phyloP scores from a whole-genome alignment of 2,797 vertebrate species.

The Potorous gilbertii region DNA sequence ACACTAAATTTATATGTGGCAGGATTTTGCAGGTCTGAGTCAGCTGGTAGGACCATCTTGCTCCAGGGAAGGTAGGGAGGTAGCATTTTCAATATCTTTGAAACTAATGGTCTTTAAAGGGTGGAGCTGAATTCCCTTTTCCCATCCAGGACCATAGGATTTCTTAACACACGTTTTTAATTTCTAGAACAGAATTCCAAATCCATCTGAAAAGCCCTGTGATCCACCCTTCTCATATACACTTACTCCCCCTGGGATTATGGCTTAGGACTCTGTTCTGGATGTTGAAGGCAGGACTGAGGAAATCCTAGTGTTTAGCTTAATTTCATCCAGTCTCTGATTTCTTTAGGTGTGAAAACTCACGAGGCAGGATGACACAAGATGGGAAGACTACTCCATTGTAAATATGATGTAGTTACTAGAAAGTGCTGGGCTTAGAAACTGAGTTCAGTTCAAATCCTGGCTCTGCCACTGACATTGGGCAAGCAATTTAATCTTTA shows the following conservation, averaged over 20 bases:
- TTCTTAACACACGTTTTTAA: not conserved
- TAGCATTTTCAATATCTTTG: not conserved
- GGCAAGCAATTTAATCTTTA: not conserved
- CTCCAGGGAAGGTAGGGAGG: not conserved
- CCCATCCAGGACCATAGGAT: not conserved
- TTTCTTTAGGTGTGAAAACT: not conserved
- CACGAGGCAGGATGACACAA: not conserved
- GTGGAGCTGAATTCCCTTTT: not conserved
- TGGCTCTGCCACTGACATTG: not conserved
- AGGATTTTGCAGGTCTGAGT: not conserved
- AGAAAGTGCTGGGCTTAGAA: not conserved
- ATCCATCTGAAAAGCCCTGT: not conserved
- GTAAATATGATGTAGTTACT: not conserved
- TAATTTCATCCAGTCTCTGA: not conserved
- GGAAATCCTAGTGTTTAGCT: not conserved
- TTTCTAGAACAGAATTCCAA: not conserved
- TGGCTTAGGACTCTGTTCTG: not conserved
- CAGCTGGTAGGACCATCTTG: not conserved
- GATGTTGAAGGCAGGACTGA: not conserved
- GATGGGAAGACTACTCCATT: not conserved
- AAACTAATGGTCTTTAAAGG: not conserved
- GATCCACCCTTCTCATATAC: not conserved
- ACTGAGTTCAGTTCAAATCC: not conserved
- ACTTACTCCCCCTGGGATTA: not conserved
- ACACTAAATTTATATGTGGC: not conserved